Base-by-base conservation (phyloP, 2,888 invertebrate species). In the Hetaerina titia region DNA sequence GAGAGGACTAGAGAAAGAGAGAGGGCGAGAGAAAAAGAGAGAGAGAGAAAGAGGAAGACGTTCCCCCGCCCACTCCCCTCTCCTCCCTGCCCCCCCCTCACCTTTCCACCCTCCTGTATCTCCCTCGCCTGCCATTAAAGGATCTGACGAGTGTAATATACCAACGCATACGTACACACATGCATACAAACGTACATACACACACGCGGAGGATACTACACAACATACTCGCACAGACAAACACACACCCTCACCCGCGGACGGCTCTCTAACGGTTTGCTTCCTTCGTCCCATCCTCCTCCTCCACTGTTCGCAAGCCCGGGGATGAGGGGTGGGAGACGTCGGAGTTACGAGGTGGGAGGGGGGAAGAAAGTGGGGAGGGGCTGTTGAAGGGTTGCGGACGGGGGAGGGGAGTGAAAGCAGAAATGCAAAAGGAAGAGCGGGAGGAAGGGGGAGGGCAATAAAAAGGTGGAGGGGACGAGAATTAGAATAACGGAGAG, bases 191-290 rank as follows among this genome's bases (percentile, higher is more conserved):
- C 22, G 69, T 1, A 13, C 22, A 69, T 7, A 22, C 69, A 69
- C 69, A 69, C 69, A 69, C 69, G 19, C 17, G 19, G 22, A 69
- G 69, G 7, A 69, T n/a, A 69, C 45, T 45, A 45, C 69, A n/a
- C n/a, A 69, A 4, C 69, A 69, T n/a, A 45, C 45, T n/a, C 9
- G n/a, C 69, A 69, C 69, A 11, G 19, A 69, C 69, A n/a, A 45
- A 45, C 8, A 90, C 63, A 90, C 63, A 63, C 90, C 60, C 90
- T 25, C 63, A 45, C 90, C 64, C 81, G 58, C 63, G 92, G 57
- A 92, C 89, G 22, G 81, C 11, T 81, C 31, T 81, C 89, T 92
- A 92, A 92, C 92, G 92, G 92, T 92, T 31, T 69, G 64, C 6
- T n/a, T 11, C 92, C 74, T 31, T 13, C 92, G 13, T 31, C 90